Evolutionary conservation across 2,113 vertebrate species (phyloP).

Genomic region (Apteryx mantelli): DNA sequence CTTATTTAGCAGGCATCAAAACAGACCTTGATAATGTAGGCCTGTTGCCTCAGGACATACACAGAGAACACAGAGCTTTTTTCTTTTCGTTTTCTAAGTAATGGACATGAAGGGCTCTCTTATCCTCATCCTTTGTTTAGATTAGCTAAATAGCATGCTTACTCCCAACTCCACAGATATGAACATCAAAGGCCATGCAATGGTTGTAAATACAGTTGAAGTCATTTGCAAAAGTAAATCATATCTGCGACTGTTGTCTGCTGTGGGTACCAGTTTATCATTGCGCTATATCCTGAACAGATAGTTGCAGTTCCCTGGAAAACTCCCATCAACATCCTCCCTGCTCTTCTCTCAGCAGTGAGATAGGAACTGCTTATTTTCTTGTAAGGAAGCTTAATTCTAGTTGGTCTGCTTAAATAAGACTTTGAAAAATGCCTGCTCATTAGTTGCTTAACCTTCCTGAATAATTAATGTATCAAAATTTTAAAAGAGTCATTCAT

Average conservation of each 20-base stretch:
- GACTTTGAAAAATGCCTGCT: slow-evolving; percentile 44
- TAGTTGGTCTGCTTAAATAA: neutral
- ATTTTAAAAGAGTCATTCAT: neutral
- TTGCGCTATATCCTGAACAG: slow-evolving; percentile 18
- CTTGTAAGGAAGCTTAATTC: neutral
- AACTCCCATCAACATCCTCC: slow-evolving; percentile 1
- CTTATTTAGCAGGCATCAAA: neutral
- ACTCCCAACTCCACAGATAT: neutral
- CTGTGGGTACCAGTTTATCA: slow-evolving; percentile 1
- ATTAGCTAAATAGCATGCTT: neutral
- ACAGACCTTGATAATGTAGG: neutral
- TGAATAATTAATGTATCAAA: slow-evolving; percentile 37
- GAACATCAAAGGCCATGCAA: neutral
- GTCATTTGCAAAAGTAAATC: neutral
- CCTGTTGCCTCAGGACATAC: neutral
- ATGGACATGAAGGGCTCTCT: neutral
- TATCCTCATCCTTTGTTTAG: neutral
- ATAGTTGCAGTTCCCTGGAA: slow-evolving; percentile 10
- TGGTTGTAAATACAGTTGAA: neutral
- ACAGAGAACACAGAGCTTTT: neutral
- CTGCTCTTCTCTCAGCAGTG: neutral
- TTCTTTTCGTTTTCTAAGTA: neutral
- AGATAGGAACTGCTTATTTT: neutral
- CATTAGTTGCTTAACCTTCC: slow-evolving; percentile 28
- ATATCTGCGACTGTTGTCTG: neutral